Conservation (phyloP, 1,140 invertebrate genomes). For the Thereuonema tuberculata region DNA sequence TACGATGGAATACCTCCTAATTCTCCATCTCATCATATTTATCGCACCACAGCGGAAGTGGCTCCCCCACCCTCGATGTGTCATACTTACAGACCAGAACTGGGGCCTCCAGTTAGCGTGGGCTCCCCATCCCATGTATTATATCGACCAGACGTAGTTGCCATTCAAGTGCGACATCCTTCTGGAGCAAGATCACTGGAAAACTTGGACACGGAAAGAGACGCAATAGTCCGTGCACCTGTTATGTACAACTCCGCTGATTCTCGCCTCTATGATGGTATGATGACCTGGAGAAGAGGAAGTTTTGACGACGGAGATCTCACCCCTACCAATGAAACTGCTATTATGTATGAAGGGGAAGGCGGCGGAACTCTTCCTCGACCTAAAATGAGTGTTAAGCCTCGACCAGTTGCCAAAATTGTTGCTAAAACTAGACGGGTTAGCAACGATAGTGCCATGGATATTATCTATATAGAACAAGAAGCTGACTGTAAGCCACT, state of each 20-base stretch:
- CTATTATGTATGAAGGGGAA: conserved; percentile 18
- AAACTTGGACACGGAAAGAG: conserved; percentile 4
- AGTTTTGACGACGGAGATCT: conserved; percentile 80
- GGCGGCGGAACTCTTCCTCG: conserved; percentile 64
- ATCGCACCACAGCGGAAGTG: not conserved
- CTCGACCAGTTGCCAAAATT: conserved; percentile 72
- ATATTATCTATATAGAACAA: conserved; percentile 16
- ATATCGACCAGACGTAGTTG: conserved; percentile 48
- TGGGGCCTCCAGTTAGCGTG: not conserved
- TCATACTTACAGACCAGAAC: conserved; percentile 1
- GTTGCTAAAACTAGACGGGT: conserved; percentile 39
- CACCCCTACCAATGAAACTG: conserved; percentile 63
- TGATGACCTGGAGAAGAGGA: conserved; percentile 47
- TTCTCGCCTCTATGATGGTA: not conserved
- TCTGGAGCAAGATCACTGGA: conserved; percentile 9
- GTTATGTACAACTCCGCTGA: conserved; percentile 20
- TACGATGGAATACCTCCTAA: not conserved
- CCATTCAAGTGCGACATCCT: conserved; percentile 45
- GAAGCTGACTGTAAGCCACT: conserved; percentile 11
- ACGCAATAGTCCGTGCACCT: not conserved
- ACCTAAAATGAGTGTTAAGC: conserved; percentile 57
- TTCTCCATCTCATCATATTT: not conserved
- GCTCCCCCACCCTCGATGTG: too few relatives aligned
- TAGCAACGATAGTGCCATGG: conserved; percentile 15
- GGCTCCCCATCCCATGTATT: conserved; percentile 26